Evolutionary conservation across 2,113 vertebrate species (phyloP).

Genomic region (Urocitellus parryii): DNA sequence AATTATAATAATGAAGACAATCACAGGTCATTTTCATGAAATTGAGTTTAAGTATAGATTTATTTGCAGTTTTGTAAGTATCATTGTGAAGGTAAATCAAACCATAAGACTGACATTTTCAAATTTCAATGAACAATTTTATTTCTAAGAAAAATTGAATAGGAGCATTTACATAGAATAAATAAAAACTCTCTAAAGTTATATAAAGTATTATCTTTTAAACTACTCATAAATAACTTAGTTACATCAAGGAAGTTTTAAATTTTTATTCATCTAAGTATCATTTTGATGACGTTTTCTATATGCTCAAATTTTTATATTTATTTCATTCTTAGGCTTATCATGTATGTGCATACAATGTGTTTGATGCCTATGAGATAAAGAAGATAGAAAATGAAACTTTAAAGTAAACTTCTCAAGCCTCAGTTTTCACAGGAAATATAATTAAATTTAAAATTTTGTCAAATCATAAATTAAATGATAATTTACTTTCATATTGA

Average conservation of each 20-base stretch:
- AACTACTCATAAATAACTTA: conserved; percentile 20
- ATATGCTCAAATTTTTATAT: conserved; percentile 29
- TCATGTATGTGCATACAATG: neutral
- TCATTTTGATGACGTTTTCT: neutral
- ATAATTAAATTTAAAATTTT: conserved; percentile 21
- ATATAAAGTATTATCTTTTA: conserved; percentile 6
- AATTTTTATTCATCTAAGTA: neutral
- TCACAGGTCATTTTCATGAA: neutral
- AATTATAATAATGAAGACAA: neutral
- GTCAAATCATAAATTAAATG: neutral
- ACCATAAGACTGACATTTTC: neutral
- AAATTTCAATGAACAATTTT: conserved; percentile 54
- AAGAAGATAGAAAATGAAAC: neutral
- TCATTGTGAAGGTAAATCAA: neutral
- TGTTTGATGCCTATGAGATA: neutral
- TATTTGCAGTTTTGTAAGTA: neutral
- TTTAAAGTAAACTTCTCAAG: neutral
- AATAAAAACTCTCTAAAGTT: conserved; percentile 34
- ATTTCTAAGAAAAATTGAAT: neutral
- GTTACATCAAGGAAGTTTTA: conserved; percentile 14
- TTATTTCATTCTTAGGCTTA: conserved; percentile 28
- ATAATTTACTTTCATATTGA: neutral
- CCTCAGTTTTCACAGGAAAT: conserved; percentile 16
- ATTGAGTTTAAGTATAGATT: neutral
- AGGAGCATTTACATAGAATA: neutral